phyloP scores from a whole-genome alignment of 2,113 vertebrate genomes.

The Pseudopipra pipra region DNA sequence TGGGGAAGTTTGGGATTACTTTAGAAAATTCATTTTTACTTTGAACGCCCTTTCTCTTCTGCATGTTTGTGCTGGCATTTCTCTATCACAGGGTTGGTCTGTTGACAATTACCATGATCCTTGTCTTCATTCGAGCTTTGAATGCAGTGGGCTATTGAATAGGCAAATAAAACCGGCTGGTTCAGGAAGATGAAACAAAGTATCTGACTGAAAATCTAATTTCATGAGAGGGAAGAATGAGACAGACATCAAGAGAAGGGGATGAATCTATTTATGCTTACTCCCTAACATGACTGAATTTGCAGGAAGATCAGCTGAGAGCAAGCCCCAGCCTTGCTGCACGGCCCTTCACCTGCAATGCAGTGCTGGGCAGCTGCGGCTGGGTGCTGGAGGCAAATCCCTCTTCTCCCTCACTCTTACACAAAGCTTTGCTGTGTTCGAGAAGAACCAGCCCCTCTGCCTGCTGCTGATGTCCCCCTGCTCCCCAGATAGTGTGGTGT shows the following conservation, averaged over 20 bases:
- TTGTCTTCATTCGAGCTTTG: not conserved
- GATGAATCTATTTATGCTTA: not conserved
- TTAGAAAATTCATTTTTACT: not conserved
- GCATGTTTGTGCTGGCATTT: not conserved
- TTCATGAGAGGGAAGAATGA: not conserved
- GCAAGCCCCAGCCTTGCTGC: constrained; percentile 38
- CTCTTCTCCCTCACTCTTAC: constrained; percentile 35
- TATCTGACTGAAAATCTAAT: not conserved
- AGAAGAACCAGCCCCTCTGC: not conserved
- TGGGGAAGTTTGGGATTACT: not conserved
- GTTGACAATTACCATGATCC: not conserved
- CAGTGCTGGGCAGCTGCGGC: constrained; percentile 81
- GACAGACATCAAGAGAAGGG: constrained; percentile 13
- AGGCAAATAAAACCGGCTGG: constrained; percentile 56
- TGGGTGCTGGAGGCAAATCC: constrained; percentile 72
- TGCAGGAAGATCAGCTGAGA: constrained; percentile 41
- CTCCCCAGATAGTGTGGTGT: not conserved
- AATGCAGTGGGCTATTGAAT: constrained; percentile 1
- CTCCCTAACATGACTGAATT: not conserved
- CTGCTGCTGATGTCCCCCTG: constrained; percentile 15
- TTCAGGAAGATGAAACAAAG: constrained; percentile 16
- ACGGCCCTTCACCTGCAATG: constrained; percentile 85
- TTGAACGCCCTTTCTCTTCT: not conserved
- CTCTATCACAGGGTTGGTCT: not conserved
- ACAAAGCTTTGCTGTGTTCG: constrained; percentile 47